Conservation (phyloP, 2,113 vertebrate genomes). For the Centropus unirufus region DNA sequence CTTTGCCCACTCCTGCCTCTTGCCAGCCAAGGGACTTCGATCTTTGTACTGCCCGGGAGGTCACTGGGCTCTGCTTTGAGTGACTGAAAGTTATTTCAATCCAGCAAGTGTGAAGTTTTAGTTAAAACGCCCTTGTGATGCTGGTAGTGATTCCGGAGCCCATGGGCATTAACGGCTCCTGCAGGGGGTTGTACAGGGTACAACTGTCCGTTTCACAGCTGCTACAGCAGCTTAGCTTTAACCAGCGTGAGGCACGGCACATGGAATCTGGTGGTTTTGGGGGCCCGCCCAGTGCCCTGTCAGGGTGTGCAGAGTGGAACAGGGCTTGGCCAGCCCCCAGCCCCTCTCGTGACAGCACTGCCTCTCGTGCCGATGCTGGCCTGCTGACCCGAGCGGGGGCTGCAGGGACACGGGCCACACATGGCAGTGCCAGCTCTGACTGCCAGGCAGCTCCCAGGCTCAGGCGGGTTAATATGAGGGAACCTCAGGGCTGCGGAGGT, state of each 20-base stretch:
- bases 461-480: not conserved
- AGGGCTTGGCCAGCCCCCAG: not conserved
- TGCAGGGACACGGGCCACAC: not conserved
- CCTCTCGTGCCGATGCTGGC: not conserved
- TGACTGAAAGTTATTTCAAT: not conserved
- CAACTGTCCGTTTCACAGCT: not conserved
- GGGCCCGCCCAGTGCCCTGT: not conserved
- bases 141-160: not conserved
- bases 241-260: not conserved
- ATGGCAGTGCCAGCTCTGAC: not conserved
- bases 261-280: not conserved
- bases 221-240: not conserved
- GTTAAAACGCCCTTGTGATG: not conserved
- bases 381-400: not conserved
- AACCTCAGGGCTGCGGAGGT: not conserved
- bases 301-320: not conserved
- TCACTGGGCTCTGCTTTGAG: not conserved
- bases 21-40: not conserved
- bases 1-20: not conserved
- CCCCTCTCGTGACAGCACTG: fast-evolving
- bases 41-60: not conserved
- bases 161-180: too few relatives aligned
- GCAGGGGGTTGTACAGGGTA: not conserved
- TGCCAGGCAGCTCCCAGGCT: not conserved
- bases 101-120: not conserved